These are phyloP conservation scores for Oophaga sylvatica DNA, from an alignment of 2,797 vertebrate genomes.

Conservation along the genomic window DNA sequence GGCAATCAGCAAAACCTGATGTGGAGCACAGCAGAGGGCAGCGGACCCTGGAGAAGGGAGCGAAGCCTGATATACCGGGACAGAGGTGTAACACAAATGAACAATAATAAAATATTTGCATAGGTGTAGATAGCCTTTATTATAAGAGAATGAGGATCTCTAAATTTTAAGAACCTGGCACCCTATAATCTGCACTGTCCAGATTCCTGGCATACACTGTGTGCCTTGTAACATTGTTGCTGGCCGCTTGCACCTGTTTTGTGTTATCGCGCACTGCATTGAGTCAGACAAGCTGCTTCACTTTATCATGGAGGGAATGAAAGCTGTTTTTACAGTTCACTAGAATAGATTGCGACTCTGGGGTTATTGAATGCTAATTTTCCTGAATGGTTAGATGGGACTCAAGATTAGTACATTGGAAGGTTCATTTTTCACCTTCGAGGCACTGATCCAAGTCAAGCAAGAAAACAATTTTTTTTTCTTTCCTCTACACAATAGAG, in stretches of 20 bases:
- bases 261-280: conserved; percentile 66
- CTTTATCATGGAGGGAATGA: conserved; percentile 63
- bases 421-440: conserved; percentile 68
- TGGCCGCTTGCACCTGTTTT: conserved; percentile 70
- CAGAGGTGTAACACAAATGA: no score
- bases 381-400: conserved; percentile 63
- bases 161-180: background rate
- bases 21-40: no score
- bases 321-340: conserved; percentile 69
- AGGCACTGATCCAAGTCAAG: conserved; percentile 58
- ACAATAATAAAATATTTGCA: no score
- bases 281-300: conserved; percentile 66
- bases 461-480: conserved; percentile 33
- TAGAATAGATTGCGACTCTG: conserved; percentile 63
- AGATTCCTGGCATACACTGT: background rate
- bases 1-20: no score
- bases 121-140: no score
- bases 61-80: no score
- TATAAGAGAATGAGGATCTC: no score
- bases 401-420: conserved; percentile 64
- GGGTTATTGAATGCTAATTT: conserved; percentile 62
- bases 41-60: no score
- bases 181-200: background rate
- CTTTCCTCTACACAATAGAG: conserved; percentile 27
- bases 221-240: background rate